Base-by-base conservation (phyloP, 1,140 invertebrate genomes). In the Drosophila parabipectinata region DNA sequence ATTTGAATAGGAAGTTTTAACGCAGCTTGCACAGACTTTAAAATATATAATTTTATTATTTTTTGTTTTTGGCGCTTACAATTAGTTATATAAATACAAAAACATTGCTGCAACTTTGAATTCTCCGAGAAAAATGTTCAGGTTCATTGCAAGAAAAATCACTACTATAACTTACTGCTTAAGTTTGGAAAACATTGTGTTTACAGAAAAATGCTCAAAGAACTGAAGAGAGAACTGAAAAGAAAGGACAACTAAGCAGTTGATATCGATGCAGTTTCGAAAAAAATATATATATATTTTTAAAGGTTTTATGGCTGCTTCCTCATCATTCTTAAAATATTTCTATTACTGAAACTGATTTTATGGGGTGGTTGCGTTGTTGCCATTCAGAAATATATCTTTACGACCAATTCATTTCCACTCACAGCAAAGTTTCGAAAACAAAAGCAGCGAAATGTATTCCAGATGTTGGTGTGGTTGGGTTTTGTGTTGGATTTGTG, bases 41-140 rank as follows among this genome's bases (percentile, higher is more conserved):
- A 62, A 32, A 59, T 28, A 24, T 18, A 39, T 51, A 28, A 30
- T 28, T 15, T 14, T 48, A 8, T 54, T 74, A 34, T 39, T 15
- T 59, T 51, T 18, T 52, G 14, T 44, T 57, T 51, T 67, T 68
- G 45, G 54, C 72, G 54, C 79, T 83, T 83, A 83, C 62, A 83
- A 64, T 75, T 82, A 76, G 45, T 78, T 82, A 54, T 76, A 87
- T 87, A 85, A 87, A 87, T 85, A 87, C 69, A 87, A 78, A 85
- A 82, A 64, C 61, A 67, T 61, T 74, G 39, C 74, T 58, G 74
- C 62, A 69, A 57, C 50, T 77, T 64, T 3, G 52, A 48, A 57
- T 69, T 48, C 32, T 48, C 32, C 15, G 10, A 32, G 24, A 44
- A 52, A 53, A 44, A 21, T 58, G 54, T 60, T 51, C 44, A 45